A percentile compares a stretch with the other conserved stretches of the same genome.
Evolutionary conservation across 2,888 invertebrate species (phyloP).

Genomic region (Sepiola atlantica): DNA sequence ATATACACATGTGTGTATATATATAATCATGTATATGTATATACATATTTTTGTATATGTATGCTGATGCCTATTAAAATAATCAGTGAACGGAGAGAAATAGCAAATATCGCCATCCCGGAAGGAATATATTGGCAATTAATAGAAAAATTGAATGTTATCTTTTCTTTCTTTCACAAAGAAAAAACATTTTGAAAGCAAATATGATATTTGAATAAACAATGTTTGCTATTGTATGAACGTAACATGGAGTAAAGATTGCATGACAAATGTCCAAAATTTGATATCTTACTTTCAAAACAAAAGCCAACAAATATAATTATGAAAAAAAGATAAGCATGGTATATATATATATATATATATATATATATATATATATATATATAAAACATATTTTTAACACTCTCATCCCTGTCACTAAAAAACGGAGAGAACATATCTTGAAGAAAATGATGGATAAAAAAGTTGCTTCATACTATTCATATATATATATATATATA

Average conservation of each 20-base stretch:
- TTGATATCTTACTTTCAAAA: neutral
- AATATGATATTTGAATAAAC: neutral
- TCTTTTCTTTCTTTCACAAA: neutral
- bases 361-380: too few species aligned
- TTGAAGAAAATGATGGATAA: neutral
- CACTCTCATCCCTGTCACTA: slow-evolving; percentile 32
- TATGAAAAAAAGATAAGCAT: neutral
- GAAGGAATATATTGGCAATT: neutral
- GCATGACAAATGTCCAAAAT: neutral
- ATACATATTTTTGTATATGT: slow-evolving; percentile 32
- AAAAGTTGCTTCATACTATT: neutral
- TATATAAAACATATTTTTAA: slow-evolving; percentile 32
- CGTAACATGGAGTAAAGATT: neutral
- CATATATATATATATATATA: neutral
- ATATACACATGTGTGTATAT: neutral
- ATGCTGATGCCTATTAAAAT: neutral
- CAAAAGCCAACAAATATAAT: neutral
- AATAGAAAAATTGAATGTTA: neutral
- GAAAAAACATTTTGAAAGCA: neutral
- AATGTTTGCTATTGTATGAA: neutral
- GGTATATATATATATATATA: too few species aligned
- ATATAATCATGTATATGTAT: neutral
- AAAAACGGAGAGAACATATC: neutral
- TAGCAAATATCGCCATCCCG: neutral
- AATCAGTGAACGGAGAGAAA: neutral